Conservation (phyloP, 2,113 vertebrate genomes). For the Tonatia bakeri region DNA sequence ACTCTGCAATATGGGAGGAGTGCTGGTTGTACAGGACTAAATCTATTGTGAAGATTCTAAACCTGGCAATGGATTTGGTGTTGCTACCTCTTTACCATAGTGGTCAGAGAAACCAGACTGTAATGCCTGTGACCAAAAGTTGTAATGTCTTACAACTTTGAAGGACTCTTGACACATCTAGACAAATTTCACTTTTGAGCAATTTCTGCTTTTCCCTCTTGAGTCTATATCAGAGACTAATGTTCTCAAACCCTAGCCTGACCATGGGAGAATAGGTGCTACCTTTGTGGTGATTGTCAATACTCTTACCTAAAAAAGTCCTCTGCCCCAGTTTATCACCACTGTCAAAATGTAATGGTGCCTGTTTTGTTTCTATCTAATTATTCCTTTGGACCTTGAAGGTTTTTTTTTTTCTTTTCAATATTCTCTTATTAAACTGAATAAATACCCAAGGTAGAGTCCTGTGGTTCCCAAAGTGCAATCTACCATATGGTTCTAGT, state of each 20-base stretch:
- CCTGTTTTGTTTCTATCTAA: conserved; percentile 28
- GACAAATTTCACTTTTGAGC: background rate
- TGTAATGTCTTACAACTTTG: background rate
- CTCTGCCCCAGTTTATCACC: background rate
- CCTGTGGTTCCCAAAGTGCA: conserved; percentile 28
- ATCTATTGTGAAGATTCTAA: conserved; percentile 5
- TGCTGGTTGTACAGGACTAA: conserved; percentile 9
- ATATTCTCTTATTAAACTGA: conserved; percentile 58
- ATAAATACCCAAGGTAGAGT: conserved; percentile 33
- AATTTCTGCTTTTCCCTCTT: conserved; percentile 30
- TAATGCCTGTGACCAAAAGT: background rate
- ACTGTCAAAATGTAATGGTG: background rate
- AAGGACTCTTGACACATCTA: background rate
- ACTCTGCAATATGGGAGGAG: background rate
- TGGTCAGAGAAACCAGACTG: background rate
- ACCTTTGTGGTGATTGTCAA: background rate
- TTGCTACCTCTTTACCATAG: conserved; percentile 2
- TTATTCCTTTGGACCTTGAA: background rate
- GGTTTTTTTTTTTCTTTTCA: conserved; percentile 23
- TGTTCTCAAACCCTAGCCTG: background rate
- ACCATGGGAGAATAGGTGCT: background rate
- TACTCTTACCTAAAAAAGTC: background rate
- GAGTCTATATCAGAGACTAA: background rate
- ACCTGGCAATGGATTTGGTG: background rate
- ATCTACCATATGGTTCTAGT: conserved; percentile 11